A percentile compares a stretch with the other conserved stretches of the same genome.
These are phyloP conservation scores for Scarus forsteni DNA, from an alignment of 2,797 vertebrate genomes.

Conservation along the genomic window DNA sequence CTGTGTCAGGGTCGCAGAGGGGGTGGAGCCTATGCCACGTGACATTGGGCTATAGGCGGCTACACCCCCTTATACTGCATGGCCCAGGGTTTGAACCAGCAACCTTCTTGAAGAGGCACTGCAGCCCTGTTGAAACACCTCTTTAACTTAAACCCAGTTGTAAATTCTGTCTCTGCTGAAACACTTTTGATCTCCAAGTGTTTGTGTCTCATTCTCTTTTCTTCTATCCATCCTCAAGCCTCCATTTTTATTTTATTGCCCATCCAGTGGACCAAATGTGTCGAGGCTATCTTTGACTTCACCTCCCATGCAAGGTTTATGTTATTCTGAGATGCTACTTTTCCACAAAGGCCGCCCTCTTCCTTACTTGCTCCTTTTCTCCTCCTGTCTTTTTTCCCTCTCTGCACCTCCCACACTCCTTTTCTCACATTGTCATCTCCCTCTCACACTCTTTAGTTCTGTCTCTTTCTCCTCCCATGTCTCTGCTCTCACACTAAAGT, in stretches of 20 bases:
- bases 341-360: constrained; percentile 18
- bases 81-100: too few species aligned
- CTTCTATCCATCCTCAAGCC: constrained; percentile 27
- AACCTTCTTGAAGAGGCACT: too few species aligned
- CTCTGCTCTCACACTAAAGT: constrained; percentile 32
- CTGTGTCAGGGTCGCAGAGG: too few species aligned
- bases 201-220: constrained; percentile 23
- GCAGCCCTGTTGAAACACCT: too few species aligned
- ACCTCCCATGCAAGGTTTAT: constrained; percentile 36
- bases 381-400: not conserved
- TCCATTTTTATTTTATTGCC: constrained; percentile 61
- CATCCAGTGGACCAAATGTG: constrained; percentile 28
- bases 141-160: too few species aligned
- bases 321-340: constrained; percentile 48
- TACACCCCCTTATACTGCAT: too few species aligned
- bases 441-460: constrained; percentile 25
- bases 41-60: too few species aligned
- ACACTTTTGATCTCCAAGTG: constrained; percentile 9
- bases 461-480: constrained; percentile 3
- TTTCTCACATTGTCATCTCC: constrained; percentile 66
- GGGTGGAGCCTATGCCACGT: too few species aligned
- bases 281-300: constrained; percentile 58
- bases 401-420: constrained; percentile 44
- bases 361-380: not conserved
- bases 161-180: not conserved